These are phyloP conservation scores for Chondrosia reniformis DNA, from an alignment of 37 sponge, comb jelly and placozoan genomes.

Conservation along the genomic window DNA sequence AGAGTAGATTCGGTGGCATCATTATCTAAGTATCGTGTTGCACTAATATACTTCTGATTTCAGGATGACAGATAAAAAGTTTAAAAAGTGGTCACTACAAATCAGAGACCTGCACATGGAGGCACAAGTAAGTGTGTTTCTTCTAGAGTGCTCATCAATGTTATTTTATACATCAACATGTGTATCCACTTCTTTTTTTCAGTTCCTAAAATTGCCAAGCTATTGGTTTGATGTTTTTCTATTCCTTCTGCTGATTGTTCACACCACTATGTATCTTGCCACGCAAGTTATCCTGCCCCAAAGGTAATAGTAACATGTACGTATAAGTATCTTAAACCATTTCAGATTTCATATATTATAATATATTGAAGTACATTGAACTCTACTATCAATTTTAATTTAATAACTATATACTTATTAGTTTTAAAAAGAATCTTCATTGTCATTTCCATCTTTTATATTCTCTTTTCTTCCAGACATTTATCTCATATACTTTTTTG, in stretches of 20 bases:
- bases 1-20: background rate
- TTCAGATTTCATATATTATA: no score
- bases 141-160: no score
- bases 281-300: background rate
- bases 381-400: no score
- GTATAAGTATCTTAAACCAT: no score
- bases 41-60: background rate
- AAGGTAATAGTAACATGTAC: constrained; percentile 3
- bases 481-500: no score
- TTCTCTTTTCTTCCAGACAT: no score
- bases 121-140: background rate
- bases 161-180: background rate
- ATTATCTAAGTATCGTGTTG: background rate
- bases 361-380: no score
- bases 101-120: background rate
- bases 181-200: background rate
- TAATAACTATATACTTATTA: no score
- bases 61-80: background rate
- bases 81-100: constrained; percentile 14
- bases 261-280: background rate
- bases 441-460: no score
- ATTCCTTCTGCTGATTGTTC: background rate
- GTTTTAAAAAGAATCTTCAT: no score
- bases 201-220: background rate
- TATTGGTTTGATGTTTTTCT: background rate